Base-by-base conservation (phyloP, 64 coral and sea anemone genomes). In the Hydrozoanthus tunicans region DNA sequence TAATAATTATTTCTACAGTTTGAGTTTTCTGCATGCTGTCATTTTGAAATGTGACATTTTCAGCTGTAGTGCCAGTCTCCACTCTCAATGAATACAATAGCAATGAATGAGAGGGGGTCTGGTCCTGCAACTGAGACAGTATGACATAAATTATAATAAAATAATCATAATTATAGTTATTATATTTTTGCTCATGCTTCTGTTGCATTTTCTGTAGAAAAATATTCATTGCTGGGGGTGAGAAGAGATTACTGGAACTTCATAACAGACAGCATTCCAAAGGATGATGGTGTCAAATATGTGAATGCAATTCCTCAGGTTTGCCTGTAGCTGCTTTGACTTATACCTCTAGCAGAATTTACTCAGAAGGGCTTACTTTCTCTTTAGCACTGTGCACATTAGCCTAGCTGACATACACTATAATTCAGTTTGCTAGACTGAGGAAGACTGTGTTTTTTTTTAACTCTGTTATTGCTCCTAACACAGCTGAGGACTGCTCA, bases 221-320 rank as follows among this genome's bases (percentile, higher is more conserved):
- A 93, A 53, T 99, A 99, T 83, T 90, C 97, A n/a, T 72, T 99
- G 73, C 83, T 99, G 77, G 97, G 97, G n/a, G 79, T 79, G 60
- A 99, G 97, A 91, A 99, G 93, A 55, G 97, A 99, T 80, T 99
- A 99, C 52, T 99, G 97, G 97, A 95, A 99, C 78, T 99, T 99
- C 53, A 93, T 99, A 62, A 27, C 69, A 67, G 96, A 99, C 12
- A 83, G 92, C 66, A 93, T 99, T 79, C 92, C 96, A 20, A 99
- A 92, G 56, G 96, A 95, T 86, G 96, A 99, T 73, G 90, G 94
- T 80, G 89, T 99, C 11, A 91, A 84, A 92, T 93, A 92, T 92
- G 96, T 95, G 9, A 89, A 99, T 13, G 90, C 92, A 43, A 89
- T 95, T 25, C 94, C 94, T 2, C 96, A 99, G 96, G 96, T 99